Evolutionary conservation across 1,140 invertebrate genomes (phyloP), one percentile per base, ranked within the genome.

Genomic region (Phthorimaea operculella): DNA sequence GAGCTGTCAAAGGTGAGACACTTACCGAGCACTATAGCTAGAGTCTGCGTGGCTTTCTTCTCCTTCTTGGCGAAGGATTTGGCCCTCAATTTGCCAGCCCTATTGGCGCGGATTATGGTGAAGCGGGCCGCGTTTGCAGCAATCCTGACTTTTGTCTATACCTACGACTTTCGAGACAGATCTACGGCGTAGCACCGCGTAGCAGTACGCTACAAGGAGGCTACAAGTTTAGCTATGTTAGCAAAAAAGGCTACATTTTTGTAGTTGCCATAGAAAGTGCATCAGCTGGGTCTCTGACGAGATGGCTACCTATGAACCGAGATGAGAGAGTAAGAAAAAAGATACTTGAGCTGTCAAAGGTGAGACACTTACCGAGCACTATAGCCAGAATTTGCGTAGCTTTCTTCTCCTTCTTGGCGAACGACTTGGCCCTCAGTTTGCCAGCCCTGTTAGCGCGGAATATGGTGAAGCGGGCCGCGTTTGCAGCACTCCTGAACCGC

Each of bases 331-430:
- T 36, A 36, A 36, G 12, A 36, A 42, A 42, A 9, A 42, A 42
- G 11, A 42, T 42, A 4, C 39, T 4, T 12, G n/a, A n/a, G n/a
- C n/a, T n/a, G n/a, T n/a, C n/a, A n/a, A n/a, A n/a, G n/a, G 11
- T 45, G 15, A 47, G 15, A n/a, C 5, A 28, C 48, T 91, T 87
- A 99, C 98, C 98, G 71, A 99, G 88, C 57, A 99, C 98, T 78
- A 99, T 99, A 57, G 98, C 98, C 21, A 99, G 86, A 12, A 98
- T 99, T 87, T 99, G 99, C 7, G 98, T 99, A 6, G 98, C 98
- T 86, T 99, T 98, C 64, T 96, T 91, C 82, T 99, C 98, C 74
- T 96, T 95, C 79, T 96, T 96, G 12, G 95, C 96, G 8, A 96
- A 96, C n/a, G 94, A 96, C 76, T 97, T 98, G 72, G 97, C 95